Conservation (phyloP, 2,888 invertebrate genomes). For the Mallateleia sp. region DNA sequence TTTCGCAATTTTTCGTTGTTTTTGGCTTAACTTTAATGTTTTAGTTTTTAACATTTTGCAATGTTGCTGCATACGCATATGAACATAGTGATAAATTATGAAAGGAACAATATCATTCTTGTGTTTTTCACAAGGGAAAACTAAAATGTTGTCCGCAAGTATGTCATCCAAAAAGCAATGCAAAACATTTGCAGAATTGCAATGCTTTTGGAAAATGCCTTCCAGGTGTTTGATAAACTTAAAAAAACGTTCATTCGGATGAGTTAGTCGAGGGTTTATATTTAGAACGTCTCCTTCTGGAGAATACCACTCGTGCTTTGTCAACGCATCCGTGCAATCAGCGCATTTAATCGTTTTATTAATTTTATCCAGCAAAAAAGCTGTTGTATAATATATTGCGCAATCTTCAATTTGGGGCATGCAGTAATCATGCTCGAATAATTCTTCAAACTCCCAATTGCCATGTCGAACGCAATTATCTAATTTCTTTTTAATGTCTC, state of each 20-base stretch:
- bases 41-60: no score
- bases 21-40: no score
- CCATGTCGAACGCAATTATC: not conserved
- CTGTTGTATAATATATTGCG: conserved; percentile 13
- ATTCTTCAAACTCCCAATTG: conserved; percentile 17
- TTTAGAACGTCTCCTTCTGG: not conserved
- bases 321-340: not conserved
- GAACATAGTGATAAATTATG: conserved; percentile 22
- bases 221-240: conserved; percentile 20
- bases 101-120: conserved; percentile 32
- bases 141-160: conserved; percentile 6
- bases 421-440: conserved; percentile 19
- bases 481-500: not conserved
- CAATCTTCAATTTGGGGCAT: not conserved
- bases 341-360: conserved; percentile 5
- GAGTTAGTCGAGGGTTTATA: not conserved
- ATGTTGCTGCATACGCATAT: conserved; percentile 29
- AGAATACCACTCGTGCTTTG: conserved; percentile 9
- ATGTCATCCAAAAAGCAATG: conserved; percentile 8
- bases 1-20: no score
- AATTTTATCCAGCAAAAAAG: conserved; percentile 13
- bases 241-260: conserved; percentile 27
- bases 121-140: conserved; percentile 18
- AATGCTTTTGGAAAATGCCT: conserved; percentile 21
- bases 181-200: not conserved